Conservation (phyloP, 1,140 invertebrate genomes). For the Chironomus striatipennis region DNA sequence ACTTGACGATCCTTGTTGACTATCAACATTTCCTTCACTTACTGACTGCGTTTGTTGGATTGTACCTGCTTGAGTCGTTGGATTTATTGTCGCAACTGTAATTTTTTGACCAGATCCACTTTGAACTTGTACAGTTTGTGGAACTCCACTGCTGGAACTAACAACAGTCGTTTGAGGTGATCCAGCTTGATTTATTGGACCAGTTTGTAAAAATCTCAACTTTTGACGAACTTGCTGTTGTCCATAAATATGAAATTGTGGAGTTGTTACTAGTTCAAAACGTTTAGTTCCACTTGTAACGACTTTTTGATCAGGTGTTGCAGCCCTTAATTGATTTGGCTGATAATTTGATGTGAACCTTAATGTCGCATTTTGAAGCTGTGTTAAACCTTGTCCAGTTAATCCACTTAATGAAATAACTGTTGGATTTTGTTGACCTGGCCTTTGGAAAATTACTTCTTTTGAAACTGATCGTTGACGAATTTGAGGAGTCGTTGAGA, state of each 20-base stretch:
- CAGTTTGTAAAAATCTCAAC: constrained; percentile 38
- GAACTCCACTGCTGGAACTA: constrained; percentile 26
- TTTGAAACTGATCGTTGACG: constrained; percentile 41
- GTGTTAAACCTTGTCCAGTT: constrained; percentile 37
- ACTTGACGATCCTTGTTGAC: constrained; percentile 28
- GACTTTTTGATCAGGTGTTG: constrained; percentile 40
- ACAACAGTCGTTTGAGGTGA: constrained; percentile 35
- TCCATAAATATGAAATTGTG: constrained; percentile 44
- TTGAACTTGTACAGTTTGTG: constrained; percentile 34
- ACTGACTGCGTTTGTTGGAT: constrained; percentile 28
- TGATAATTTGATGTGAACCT: constrained; percentile 38
- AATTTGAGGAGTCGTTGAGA: constrained; percentile 38
- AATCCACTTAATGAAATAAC: constrained; percentile 40
- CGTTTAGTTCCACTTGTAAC: constrained; percentile 42
- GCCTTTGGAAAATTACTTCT: constrained; percentile 35
- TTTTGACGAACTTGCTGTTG: constrained; percentile 41
- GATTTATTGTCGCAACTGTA: constrained; percentile 35
- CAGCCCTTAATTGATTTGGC: constrained; percentile 41
- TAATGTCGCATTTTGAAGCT: constrained; percentile 43
- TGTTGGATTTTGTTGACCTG: constrained; percentile 37
- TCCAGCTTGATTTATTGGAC: constrained; percentile 28
- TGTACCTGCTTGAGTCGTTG: constrained; percentile 29
- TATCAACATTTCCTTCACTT: constrained; percentile 31
- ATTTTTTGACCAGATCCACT: constrained; percentile 37
- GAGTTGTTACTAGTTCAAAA: constrained; percentile 31